Evolutionary conservation across 2,113 vertebrate species (phyloP).

Genomic region (Eulemur rufifrons): DNA sequence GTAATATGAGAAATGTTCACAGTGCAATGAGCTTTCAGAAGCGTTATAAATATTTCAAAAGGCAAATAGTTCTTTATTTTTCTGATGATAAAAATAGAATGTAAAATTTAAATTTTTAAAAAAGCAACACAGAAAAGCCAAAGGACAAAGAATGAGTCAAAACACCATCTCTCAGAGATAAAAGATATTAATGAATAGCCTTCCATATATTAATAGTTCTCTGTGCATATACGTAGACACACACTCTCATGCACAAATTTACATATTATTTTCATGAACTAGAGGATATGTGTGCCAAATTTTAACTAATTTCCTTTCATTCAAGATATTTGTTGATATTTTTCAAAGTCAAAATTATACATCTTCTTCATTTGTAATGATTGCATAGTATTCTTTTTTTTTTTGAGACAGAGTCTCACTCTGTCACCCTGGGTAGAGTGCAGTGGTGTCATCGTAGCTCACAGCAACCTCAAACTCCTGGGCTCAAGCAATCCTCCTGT

Average conservation of each 20-base stretch:
- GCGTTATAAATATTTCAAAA: not conserved
- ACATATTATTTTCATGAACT: not conserved
- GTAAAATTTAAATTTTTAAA: not conserved
- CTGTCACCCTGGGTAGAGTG: too few relatives aligned
- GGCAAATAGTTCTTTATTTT: not conserved
- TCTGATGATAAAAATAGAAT: constrained; percentile 24
- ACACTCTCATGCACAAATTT: not conserved
- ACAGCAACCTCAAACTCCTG: too few relatives aligned
- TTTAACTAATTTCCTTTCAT: not conserved
- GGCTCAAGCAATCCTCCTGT: too few relatives aligned
- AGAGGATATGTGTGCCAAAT: not conserved
- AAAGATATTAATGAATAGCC: not conserved
- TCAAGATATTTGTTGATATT: not conserved
- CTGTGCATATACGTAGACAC: not conserved
- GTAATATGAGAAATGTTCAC: not conserved
- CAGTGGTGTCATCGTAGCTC: too few relatives aligned
- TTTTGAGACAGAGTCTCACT: too few relatives aligned
- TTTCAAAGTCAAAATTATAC: not conserved
- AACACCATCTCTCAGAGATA: not conserved
- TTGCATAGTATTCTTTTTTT: not conserved
- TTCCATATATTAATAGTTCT: not conserved
- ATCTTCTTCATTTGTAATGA: not conserved
- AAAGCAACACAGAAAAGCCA: not conserved
- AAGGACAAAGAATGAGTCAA: not conserved
- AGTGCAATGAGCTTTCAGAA: not conserved